Conservation (phyloP, 2,797 vertebrate species). For the Fundulus diaphanus region DNA sequence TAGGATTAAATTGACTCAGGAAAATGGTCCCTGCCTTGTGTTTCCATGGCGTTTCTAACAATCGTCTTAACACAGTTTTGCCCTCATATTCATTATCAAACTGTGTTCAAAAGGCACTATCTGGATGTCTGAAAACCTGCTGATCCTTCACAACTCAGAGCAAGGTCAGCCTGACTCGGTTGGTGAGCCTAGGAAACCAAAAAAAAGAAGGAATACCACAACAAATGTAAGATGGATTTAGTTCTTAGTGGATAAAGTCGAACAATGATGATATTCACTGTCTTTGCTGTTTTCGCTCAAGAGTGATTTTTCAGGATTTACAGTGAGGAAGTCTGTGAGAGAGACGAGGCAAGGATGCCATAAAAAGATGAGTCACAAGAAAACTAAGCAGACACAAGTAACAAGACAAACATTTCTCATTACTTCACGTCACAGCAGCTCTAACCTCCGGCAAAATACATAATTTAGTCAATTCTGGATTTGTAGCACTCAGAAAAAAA, state of each 20-base stretch:
- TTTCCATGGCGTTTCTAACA: background rate
- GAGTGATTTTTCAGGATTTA: conserved; percentile 53
- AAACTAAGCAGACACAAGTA: background rate
- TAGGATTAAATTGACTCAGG: background rate
- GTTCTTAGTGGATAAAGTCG: conserved; percentile 49
- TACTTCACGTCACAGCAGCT: background rate
- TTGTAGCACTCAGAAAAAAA: background rate
- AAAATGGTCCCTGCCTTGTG: background rate
- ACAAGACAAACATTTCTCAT: background rate
- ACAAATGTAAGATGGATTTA: conserved; percentile 52
- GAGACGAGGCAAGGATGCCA: background rate
- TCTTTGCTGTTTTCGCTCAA: conserved; percentile 32
- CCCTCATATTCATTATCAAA: conserved; percentile 23
- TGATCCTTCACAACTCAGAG: conserved; percentile 42
- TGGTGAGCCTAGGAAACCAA: conserved; percentile 10
- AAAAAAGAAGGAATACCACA: conserved; percentile 19
- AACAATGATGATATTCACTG: conserved; percentile 58
- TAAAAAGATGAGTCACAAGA: background rate
- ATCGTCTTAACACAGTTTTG: background rate
- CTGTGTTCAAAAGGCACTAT: conserved; percentile 15
- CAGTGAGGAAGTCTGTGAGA: conserved; percentile 40
- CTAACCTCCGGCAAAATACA: background rate
- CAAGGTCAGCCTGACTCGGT: conserved; percentile 23
- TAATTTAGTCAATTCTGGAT: background rate
- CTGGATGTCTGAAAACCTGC: conserved; percentile 30